Percentiles rank a stretch among this genome's conserved stretches.
Conservation (phyloP, 2,888 invertebrate genomes). For the Ptilodon capucinus region DNA sequence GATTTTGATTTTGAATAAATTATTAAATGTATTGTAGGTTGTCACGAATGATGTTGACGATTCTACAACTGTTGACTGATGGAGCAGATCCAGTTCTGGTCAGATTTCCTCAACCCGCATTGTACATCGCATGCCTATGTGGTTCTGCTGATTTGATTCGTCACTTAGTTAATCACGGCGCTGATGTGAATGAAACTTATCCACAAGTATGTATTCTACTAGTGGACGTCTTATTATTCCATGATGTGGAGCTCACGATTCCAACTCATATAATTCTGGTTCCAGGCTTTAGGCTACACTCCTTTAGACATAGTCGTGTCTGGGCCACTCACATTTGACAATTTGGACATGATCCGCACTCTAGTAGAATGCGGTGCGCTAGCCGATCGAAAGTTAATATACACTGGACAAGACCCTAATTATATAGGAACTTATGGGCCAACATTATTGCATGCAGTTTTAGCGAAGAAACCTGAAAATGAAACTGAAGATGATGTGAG, state of each 20-base stretch:
- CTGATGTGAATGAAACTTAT: slow-evolving; percentile 59
- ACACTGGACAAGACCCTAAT: slow-evolving; percentile 6
- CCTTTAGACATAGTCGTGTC: slow-evolving; percentile 60
- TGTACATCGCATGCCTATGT: slow-evolving; percentile 52
- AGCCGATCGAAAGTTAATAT: slow-evolving; percentile 41
- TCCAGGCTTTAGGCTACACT: slow-evolving; percentile 52
- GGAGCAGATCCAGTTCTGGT: slow-evolving; percentile 62
- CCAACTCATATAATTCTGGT: slow-evolving; percentile 7
- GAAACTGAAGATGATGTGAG: slow-evolving; percentile 52
- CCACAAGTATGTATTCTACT: slow-evolving; percentile 47
- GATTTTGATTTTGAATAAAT: too few species aligned
- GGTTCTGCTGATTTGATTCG: slow-evolving; percentile 48
- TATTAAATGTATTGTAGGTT: slow-evolving; percentile 36
- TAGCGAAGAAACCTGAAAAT: slow-evolving; percentile 46
- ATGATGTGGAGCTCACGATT: too few species aligned
- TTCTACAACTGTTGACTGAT: slow-evolving; percentile 51
- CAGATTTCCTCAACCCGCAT: slow-evolving; percentile 59
- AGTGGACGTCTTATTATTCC: too few species aligned
- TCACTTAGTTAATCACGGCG: slow-evolving; percentile 51
- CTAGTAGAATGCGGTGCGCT: slow-evolving; percentile 59
- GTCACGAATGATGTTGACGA: slow-evolving; percentile 47
- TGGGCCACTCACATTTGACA: slow-evolving; percentile 45
- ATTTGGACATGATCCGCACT: slow-evolving; percentile 46
- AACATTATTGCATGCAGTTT: slow-evolving; percentile 58
- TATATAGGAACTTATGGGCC: slow-evolving; percentile 45